Base-by-base conservation (phyloP, 2,797 vertebrate genomes). In the Morelia viridis region DNA sequence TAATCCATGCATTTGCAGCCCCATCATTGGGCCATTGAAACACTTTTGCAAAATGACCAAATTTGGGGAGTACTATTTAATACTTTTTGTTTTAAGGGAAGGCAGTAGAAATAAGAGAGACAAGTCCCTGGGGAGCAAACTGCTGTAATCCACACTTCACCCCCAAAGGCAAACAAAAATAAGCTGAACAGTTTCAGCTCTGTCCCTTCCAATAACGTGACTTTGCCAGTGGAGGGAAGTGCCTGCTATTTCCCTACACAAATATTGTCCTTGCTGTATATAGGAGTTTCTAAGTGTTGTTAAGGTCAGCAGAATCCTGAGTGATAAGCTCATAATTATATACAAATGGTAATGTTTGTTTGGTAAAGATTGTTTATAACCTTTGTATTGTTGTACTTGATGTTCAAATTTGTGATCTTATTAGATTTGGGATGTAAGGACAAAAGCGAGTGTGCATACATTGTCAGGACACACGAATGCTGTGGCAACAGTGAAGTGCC, bases 381-480 rank as follows among this genome's bases (percentile, higher is more conserved):
- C 3, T 62, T 80, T 83, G 15, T 35, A 41, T 87, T 58, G 15
- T 83, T 31, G 28, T 24, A 35, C 28, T 90, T 83, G 64, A 91
- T 46, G 91, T 19, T 95, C 28, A 68, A 84, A 58, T 50, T 84
- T 96, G 10, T 95, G 6, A 85, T 92, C 93, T 96, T 57, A 0
- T 22, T 91, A 99, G 99, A 99, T 99, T 88, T 99, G 99, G 99
- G 99, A 99, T 97, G 98, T 99, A 93, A 98, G 99, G 94, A 98
- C 98, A 0, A 99, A 99, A 97, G 99, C 99, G 35, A 99, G 99
- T 17, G 99, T 99, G 46, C 99, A 99, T 97, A 99, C 99, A 0
- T 97, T 99, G 0, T 98, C 98, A 0, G 99, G 99, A 89, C 99
- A 99, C 96, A 99, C 99, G 91, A 99, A 99, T 97, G 99, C 99